phyloP scores from a whole-genome alignment of 2,797 vertebrate species.

The Lutjanus campechanus region DNA sequence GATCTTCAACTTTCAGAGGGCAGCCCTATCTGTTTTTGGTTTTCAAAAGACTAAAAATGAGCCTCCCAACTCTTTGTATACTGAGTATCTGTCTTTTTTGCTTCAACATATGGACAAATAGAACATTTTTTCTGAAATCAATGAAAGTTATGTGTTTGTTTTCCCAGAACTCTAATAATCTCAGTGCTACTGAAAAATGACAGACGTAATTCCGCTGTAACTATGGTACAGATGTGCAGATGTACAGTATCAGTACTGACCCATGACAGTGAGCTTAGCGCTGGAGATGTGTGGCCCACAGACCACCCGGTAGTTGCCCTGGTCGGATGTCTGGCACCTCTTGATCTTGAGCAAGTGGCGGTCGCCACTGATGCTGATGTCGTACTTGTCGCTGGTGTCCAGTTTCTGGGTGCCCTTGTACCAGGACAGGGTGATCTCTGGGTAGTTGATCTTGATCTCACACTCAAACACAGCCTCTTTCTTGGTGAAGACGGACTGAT shows the following conservation, averaged over 20 bases:
- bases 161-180: too few species aligned
- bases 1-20: too few species aligned
- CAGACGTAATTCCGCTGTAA: not conserved
- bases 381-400: constrained; percentile 91
- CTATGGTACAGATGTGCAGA: not conserved
- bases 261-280: constrained; percentile 93
- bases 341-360: constrained; percentile 91
- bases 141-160: too few species aligned
- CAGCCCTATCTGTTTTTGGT: too few species aligned
- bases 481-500: constrained; percentile 89
- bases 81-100: too few species aligned
- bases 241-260: constrained; percentile 82
- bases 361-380: constrained; percentile 92
- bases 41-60: too few species aligned
- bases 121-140: too few species aligned
- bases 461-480: constrained; percentile 94
- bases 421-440: constrained; percentile 98
- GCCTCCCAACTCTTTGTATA: too few species aligned
- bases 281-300: constrained; percentile 98
- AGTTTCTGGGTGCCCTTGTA: constrained; percentile 98
- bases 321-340: constrained; percentile 91
- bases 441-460: constrained; percentile 98
- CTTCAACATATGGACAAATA: too few species aligned
- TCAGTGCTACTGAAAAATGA: not conserved
- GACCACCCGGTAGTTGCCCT: constrained; percentile 96